A percentile compares a stretch with the other conserved stretches of the same genome.
Conservation (phyloP, 2,113 vertebrate genomes). For the Chrysochloris asiatica region DNA sequence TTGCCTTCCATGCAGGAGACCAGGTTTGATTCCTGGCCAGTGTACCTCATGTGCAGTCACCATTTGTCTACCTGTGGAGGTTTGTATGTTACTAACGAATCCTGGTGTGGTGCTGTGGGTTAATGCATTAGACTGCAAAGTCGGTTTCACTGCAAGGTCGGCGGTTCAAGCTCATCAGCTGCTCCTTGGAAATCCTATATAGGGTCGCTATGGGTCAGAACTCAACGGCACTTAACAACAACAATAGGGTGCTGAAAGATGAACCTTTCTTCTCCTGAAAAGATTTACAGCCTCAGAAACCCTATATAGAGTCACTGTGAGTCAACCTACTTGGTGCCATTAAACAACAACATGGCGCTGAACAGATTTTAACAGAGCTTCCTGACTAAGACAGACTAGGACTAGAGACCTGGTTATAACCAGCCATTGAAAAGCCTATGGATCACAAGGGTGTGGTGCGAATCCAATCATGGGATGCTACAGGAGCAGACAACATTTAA, state of each 20-base stretch:
- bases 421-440: background rate
- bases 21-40: background rate
- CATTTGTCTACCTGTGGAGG: background rate
- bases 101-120: no score
- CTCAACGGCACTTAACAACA: no score
- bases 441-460: background rate
- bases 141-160: no score
- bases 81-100: background rate
- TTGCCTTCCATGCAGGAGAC: background rate
- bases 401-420: background rate
- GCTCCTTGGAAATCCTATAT: no score
- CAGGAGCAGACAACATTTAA: background rate
- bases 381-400: background rate
- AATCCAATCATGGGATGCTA: background rate
- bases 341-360: background rate
- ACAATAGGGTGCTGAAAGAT: no score
- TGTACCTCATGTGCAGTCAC: background rate
- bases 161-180: no score
- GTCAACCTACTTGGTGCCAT: no score
- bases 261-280: no score
- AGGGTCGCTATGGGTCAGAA: no score
- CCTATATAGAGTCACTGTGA: no score
- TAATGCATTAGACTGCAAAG: no score
- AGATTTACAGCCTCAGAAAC: no score
- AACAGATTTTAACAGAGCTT: background rate